Percentiles rank a stretch among this genome's conserved stretches.
Conservation (phyloP, 2,113 vertebrate genomes). For the Cacatua alba region DNA sequence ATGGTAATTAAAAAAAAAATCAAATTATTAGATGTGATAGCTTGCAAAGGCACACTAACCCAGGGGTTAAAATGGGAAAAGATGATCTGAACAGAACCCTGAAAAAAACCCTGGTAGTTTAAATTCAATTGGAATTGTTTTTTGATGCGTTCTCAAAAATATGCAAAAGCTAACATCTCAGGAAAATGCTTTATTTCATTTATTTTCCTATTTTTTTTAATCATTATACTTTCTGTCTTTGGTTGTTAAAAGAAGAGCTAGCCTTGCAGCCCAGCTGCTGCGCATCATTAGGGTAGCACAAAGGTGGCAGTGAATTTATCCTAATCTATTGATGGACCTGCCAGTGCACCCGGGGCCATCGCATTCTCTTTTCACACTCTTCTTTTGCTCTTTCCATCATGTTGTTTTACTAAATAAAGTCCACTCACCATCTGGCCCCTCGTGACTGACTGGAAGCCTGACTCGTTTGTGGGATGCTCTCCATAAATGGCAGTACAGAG, state of each 20-base stretch:
- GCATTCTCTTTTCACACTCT: not conserved
- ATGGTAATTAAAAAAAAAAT: not conserved
- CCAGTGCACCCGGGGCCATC: not conserved
- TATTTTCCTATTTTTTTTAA: not conserved
- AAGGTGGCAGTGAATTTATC: slow-evolving; percentile 52
- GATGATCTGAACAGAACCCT: not conserved
- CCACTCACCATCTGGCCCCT: slow-evolving; percentile 41
- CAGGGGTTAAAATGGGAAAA: not conserved
- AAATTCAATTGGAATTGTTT: not conserved
- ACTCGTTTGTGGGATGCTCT: not conserved
- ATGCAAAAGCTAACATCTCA: not conserved
- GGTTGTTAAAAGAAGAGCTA: not conserved
- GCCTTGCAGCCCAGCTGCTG: slow-evolving; percentile 41
- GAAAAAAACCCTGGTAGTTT: not conserved
- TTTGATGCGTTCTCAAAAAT: not conserved
- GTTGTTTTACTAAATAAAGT: slow-evolving; percentile 22
- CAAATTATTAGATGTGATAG: not conserved
- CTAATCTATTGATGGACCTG: slow-evolving; percentile 13
- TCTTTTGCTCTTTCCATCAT: slow-evolving; percentile 13
- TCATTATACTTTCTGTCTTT: not conserved
- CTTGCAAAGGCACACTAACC: not conserved
- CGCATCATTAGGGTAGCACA: slow-evolving; percentile 20
- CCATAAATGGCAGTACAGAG: fast-evolving
- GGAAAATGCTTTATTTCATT: not conserved
- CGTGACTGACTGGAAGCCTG: not conserved